Conservation (phyloP, 2,797 vertebrate genomes). For the Rhinatrema bivittatum region DNA sequence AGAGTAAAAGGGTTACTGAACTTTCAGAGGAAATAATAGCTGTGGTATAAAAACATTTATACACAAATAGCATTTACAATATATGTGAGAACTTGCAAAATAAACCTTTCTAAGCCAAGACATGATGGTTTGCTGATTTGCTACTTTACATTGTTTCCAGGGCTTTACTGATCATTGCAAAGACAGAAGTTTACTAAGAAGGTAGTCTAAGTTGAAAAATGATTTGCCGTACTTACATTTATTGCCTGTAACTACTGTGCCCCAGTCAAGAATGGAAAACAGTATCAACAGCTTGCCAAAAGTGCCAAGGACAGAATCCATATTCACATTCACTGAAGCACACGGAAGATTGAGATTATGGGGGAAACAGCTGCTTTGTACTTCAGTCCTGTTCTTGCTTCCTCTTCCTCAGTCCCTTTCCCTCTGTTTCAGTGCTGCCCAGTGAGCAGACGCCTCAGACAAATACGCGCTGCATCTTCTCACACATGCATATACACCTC, state of each 20-base stretch:
- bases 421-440: slow-evolving; percentile 10
- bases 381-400: slow-evolving; percentile 19
- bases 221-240: slow-evolving; percentile 52
- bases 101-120: neutral
- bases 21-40: slow-evolving; percentile 20
- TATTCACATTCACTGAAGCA: slow-evolving; percentile 37
- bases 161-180: neutral
- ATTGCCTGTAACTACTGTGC: slow-evolving; percentile 29
- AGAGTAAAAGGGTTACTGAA: slow-evolving; percentile 18
- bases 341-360: slow-evolving; percentile 24
- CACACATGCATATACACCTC: slow-evolving; percentile 10
- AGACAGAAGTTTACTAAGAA: slow-evolving; percentile 37
- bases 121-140: slow-evolving; percentile 5
- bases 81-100: slow-evolving; percentile 5
- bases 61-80: slow-evolving; percentile 5
- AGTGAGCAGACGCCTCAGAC: slow-evolving; percentile 26
- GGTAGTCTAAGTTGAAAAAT: slow-evolving; percentile 34
- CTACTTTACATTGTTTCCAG: neutral
- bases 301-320: slow-evolving; percentile 53
- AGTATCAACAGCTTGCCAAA: slow-evolving; percentile 47
- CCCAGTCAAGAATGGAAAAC: slow-evolving; percentile 27
- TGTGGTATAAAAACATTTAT: no score
- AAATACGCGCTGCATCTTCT: slow-evolving; percentile 1
- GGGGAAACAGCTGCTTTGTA: slow-evolving; percentile 21
- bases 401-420: neutral